Base-by-base conservation (phyloP, 2,797 vertebrate genomes). In the Hemitrygon akajei region DNA sequence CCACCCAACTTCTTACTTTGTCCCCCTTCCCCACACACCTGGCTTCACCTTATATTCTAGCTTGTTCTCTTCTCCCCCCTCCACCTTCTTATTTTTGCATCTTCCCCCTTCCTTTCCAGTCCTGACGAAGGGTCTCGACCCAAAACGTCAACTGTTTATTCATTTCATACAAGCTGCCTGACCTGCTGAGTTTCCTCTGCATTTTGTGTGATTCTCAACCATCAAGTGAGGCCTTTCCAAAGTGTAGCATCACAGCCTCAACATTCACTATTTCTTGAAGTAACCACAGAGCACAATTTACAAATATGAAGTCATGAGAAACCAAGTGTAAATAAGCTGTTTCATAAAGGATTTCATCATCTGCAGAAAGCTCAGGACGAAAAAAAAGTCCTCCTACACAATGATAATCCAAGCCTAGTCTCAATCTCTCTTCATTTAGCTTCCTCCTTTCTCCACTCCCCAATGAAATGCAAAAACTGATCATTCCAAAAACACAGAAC, bases 341-440 rank as follows among this genome's bases (percentile, higher is more conserved):
- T 69, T 89, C n/a, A 89, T 11, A 7, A 37, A 20, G 34, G 86
- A 89, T 60, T 37, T 34, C 18, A 89, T 34, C 66, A 66, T 69
- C n/a, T 69, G 84, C 58, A 89, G 86, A 37, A 89, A 89, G 16
- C 66, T 69, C n/a, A 20, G 34, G 86, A 20, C 63, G 20, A 69
- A 69, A 69, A 89, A 60, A 60, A 20, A 69, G 66, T 66, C 86
- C 86, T 89, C 86, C 86, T 69, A 89, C 86, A 89, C 63, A 20
- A 89, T 20, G n/a, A 89, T 89, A 89, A 89, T 89, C 86, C 63
- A 89, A 89, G n/a, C 86, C n/a, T 27, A 12, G n/a, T 69, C 60
- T 34, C 86, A 18, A 30, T 34, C 84, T 18, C 30, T 63, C 60
- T 87, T 30, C 25, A 22, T 75, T 75, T 25, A 75, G 25, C 71